Base-by-base conservation (phyloP, 2,888 invertebrate genomes). In the Drosophila fungiperda region DNA sequence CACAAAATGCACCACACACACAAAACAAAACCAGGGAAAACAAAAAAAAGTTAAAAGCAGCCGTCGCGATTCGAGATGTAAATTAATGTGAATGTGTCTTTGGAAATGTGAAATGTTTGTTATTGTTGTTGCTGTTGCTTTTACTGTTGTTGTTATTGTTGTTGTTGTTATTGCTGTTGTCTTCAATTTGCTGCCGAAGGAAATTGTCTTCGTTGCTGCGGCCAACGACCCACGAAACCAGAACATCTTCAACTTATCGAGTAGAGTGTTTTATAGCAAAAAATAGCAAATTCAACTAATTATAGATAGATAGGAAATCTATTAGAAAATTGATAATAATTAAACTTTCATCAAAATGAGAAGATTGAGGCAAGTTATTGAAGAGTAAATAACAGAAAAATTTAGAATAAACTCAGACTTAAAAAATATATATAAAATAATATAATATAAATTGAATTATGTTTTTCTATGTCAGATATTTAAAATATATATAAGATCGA, bases 121-220 rank as follows among this genome's bases (percentile, higher is more conserved):
- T 45, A 15, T 45, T 45, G 15, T 45, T 45, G 20, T 12, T 35
- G 12, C 12, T n/a, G 11, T 17, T 38, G 7, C 17, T 38, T 8
- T 35, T 35, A 12, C 15, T 35, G 35, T 35, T 11, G 11, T 20
- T 40, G 9, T 9, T 40, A 12, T 35, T 35, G 12, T 38, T 38
- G 8, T 64, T 71, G 50, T 26, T 62, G 23, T 55, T 59, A 42
- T 38, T 76, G 78, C 29, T 73, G 65, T 33, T 61, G 63, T 61
- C 82, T 81, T 73, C 73, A 69, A 79, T 77, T 73, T 78, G 81
- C 81, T 69, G 59, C 68, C 79, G 65, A 68, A 78, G 79, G 65
- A 66, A 74, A 69, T 45, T 62, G 59, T 68, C 65, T 38, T 54
- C 8, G 76, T 61, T 45, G 61, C 40, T 9, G 40, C 61, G 80